A percentile compares a stretch with the other conserved stretches of the same genome.
Conservation (phyloP, 2,113 vertebrate genomes). For the Embiotoca jacksoni region DNA sequence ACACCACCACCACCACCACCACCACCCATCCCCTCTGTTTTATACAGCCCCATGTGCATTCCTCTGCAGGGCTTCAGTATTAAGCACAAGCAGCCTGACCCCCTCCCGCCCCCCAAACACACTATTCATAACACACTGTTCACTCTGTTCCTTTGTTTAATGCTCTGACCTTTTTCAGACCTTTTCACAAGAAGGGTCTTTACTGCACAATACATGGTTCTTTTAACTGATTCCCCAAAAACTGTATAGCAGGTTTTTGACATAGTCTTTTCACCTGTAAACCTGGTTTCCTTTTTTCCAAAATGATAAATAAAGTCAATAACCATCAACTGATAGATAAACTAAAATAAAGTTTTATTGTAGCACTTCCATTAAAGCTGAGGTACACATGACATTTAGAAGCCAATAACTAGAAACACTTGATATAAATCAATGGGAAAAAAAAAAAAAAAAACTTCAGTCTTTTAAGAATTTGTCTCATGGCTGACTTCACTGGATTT, state of each 20-base stretch:
- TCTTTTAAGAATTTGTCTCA: not conserved
- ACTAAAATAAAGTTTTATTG: not conserved
- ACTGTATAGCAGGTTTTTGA: conserved; percentile 5
- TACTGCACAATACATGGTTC: conserved; percentile 30
- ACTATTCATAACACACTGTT: conserved; percentile 60
- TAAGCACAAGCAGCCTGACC: conserved; percentile 74
- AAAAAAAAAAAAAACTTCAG: not conserved
- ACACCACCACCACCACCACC: conserved; percentile 32
- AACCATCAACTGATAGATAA: not conserved
- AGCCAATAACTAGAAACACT: not conserved
- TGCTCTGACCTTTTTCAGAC: conserved; percentile 51
- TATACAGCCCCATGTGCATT: conserved; percentile 63
- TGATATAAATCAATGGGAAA: not conserved
- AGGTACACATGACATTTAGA: not conserved
- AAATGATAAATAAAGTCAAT: not conserved
- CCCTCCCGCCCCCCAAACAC: conserved; percentile 43
- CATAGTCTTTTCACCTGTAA: not conserved
- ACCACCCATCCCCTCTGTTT: conserved; percentile 26
- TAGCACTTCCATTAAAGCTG: not conserved
- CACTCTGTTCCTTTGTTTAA: conserved; percentile 57
- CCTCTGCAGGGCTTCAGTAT: conserved; percentile 77
- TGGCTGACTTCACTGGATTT: not conserved
- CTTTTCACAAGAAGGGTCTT: conserved; percentile 38
- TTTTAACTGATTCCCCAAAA: conserved; percentile 42
- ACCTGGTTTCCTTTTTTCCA: not conserved